phyloP scores from a whole-genome alignment of 2,888 invertebrate genomes.

The Carabus problematicus region DNA sequence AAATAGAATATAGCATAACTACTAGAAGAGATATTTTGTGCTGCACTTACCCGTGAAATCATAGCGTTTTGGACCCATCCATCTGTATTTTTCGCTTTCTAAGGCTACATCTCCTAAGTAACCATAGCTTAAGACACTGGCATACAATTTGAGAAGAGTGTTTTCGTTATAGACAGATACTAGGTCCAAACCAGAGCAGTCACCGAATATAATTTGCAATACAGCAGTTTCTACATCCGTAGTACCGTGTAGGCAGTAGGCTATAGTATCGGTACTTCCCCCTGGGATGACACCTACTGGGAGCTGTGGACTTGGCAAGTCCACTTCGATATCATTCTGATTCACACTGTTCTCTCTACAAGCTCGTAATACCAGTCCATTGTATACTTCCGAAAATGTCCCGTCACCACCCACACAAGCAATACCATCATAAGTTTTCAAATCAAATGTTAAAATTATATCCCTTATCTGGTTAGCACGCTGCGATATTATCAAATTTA shows the following conservation, averaged over 20 bases:
- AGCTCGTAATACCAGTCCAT: slow-evolving; percentile 71
- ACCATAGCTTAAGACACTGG: slow-evolving; percentile 83
- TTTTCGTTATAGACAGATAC: slow-evolving; percentile 73
- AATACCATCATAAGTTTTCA: slow-evolving; percentile 71
- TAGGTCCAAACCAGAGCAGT: slow-evolving; percentile 75
- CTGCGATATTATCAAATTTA: slow-evolving; percentile 73
- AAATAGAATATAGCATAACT: slow-evolving; percentile 34
- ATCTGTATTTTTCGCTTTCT: slow-evolving; percentile 80
- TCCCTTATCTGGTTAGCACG: slow-evolving; percentile 80
- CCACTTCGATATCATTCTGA: slow-evolving; percentile 62
- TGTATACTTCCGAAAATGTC: slow-evolving; percentile 81
- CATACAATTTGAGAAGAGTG: slow-evolving; percentile 70
- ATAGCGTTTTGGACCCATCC: slow-evolving; percentile 87
- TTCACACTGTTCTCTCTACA: slow-evolving; percentile 64
- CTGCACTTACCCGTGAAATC: slow-evolving; percentile 71
- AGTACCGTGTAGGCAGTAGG: slow-evolving; percentile 79
- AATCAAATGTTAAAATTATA: slow-evolving; percentile 64
- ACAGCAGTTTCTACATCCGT: slow-evolving; percentile 80
- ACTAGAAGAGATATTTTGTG: background rate
- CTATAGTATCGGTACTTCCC: slow-evolving; percentile 80
- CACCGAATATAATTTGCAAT: slow-evolving; percentile 83
- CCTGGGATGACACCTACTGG: slow-evolving; percentile 71
- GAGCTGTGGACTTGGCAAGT: slow-evolving; percentile 61
- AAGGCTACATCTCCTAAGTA: slow-evolving; percentile 83
- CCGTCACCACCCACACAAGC: slow-evolving; percentile 89